Base-by-base conservation (phyloP, 2,113 vertebrate genomes). In the Illadopsis cleaveri region DNA sequence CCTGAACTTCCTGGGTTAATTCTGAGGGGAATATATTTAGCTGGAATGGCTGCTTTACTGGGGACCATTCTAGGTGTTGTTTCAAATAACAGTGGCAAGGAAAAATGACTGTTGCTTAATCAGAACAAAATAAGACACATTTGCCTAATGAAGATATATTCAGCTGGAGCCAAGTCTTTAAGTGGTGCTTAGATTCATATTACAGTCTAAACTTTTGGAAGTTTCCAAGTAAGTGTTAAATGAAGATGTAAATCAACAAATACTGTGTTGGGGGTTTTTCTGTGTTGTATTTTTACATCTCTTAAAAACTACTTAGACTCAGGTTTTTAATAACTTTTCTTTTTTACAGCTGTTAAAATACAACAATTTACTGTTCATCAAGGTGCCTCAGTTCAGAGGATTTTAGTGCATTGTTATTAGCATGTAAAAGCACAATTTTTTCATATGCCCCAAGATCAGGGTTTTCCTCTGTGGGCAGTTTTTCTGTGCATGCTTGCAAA, bases 111-210 rank as follows among this genome's bases (percentile, higher is more conserved):
- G 14, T 76, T 88, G 62, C 28, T 87, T 93, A 87, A 76, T 53
- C 7, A 62, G 22, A 84, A 91, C 51, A 87, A 87, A 91, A 84
- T 75, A 91, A 93, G 73, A 82, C 25, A 48, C 5, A 23, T 93
- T 90, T 95, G 31, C 61, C 37, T 94, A 91, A 96, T 79, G 57
- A 94, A 61, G 48, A 72, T 79, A 68, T 48, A 68, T 85, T 89
- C 61, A 72, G 48, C 75, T 72, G 70, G 18, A 90, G 17, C 70
- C 48, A 72, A 79, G 44, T 72, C 37, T 79, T 94, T 91, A 96
- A 94, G 48, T 47, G 31, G n/a, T 93, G 28, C 57, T 94, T 95
- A 91, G 72, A 87, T 90, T 85, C 58, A 23, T 93, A 87, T 91
- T 90, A 76, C 33, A 44, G 6, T 68, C 27, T 64, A 76, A 87